Evolutionary conservation across 1,140 invertebrate genomes (phyloP), one percentile per base, ranked within the genome.

Genomic region (Saccostrea echinata): DNA sequence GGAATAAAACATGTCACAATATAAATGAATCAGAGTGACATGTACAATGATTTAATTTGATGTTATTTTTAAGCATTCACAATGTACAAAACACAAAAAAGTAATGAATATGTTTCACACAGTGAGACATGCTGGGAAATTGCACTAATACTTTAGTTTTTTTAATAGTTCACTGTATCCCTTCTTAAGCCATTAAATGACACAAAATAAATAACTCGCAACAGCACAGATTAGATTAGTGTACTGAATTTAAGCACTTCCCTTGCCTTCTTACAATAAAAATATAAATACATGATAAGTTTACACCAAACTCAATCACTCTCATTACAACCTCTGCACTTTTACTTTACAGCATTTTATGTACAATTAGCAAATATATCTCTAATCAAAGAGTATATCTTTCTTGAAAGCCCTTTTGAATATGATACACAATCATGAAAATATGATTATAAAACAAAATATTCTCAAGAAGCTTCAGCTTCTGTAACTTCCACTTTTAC

Each of bases 401-500:
- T 16, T 61, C 6, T 61, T 76, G 68, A 76, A 76, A 76, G 68
- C 68, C 68, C 68, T 30, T 76, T 30, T 76, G 27, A 27, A 76
- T 13, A 27, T 30, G 13, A 30, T 76, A 12, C 33, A 16, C 12
- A 76, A 30, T 76, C 27, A 76, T 13, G 27, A 13, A 12, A 76
- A 4, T 18, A 21, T 61, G 18, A 61, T 61, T 21, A 61, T 61
- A 61, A 61, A 61, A 61, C 18, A 21, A 21, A 21, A n/a, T 21
- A 61, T 13, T 30, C 16, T 76, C 68, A 76, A 76, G 68, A 76
- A 76, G 24, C 68, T 33, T 76, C 68, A 76, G 24, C 68, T 16
- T 76, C 68, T 76, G 68, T 30, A 16, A 76, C 68, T 52, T 83
- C 81, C 35, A 30, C 81, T 83, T 83, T 83, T 1, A 52, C 52